phyloP scores from a whole-genome alignment of 1,140 invertebrate genomes.

The Brevipalpus yothersi region DNA sequence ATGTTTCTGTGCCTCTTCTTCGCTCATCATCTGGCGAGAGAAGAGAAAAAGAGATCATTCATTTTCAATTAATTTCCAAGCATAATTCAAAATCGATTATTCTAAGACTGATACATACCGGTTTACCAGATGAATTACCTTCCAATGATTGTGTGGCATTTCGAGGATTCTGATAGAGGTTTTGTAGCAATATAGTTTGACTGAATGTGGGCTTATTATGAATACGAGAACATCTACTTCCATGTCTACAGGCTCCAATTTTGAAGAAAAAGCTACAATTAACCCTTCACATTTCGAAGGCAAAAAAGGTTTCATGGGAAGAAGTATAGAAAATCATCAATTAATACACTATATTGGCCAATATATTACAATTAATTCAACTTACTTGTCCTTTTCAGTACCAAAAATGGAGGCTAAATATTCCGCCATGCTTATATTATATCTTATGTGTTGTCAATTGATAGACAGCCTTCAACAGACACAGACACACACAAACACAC shows the following conservation, averaged over 20 bases:
- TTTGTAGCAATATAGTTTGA: constrained; percentile 77
- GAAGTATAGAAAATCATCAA: not conserved
- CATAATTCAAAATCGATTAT: no score
- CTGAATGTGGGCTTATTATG: constrained; percentile 98
- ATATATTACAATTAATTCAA: not conserved
- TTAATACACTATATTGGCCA: not conserved
- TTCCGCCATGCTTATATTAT: constrained; percentile 71
- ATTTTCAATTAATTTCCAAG: no score
- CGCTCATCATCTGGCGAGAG: constrained; percentile 37
- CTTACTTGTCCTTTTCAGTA: constrained; percentile 97
- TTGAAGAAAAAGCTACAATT: constrained; percentile 99
- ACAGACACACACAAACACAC: no score
- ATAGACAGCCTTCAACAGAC: no score
- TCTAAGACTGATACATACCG: not conserved
- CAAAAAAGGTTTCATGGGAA: not conserved
- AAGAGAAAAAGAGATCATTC: no score
- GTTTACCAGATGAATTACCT: constrained; percentile 25
- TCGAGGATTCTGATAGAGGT: constrained; percentile 93
- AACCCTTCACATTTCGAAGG: constrained; percentile 43
- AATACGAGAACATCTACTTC: constrained; percentile 86
- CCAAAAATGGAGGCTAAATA: constrained; percentile 98
- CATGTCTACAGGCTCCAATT: constrained; percentile 95
- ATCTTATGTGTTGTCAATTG: no score
- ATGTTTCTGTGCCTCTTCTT: constrained; percentile 94
- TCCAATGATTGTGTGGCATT: constrained; percentile 90